Conservation (phyloP, 1,140 invertebrate species). For the Ylistrum balloti region DNA sequence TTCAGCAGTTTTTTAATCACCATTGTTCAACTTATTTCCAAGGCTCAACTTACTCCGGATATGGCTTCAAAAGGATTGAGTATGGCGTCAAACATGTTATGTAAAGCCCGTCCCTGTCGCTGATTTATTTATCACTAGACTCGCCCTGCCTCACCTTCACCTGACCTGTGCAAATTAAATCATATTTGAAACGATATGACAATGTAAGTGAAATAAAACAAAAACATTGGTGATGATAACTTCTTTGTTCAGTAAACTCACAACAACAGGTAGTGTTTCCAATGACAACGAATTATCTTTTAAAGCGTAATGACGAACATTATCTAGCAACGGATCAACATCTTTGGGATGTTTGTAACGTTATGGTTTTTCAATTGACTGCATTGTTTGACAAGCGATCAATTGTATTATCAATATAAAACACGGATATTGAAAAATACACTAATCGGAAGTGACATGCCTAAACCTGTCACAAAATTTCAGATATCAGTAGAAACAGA, state of each 20-base stretch:
- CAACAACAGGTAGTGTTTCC: neutral
- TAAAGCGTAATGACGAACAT: neutral
- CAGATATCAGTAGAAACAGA: neutral
- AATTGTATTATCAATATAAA: slow-evolving; percentile 31
- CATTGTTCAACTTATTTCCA: too few relatives aligned
- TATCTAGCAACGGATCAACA: neutral
- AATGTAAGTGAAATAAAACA: too few relatives aligned
- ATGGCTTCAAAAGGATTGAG: too few relatives aligned
- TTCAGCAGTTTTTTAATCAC: too few relatives aligned
- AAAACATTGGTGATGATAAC: too few relatives aligned
- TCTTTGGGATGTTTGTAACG: neutral
- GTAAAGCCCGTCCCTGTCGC: too few relatives aligned
- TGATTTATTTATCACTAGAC: too few relatives aligned
- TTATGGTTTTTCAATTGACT: slow-evolving; percentile 27
- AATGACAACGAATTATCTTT: neutral
- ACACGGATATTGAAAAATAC: neutral
- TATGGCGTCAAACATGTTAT: too few relatives aligned
- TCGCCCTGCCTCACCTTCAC: too few relatives aligned
- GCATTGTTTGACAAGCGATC: neutral
- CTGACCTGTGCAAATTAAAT: too few relatives aligned
- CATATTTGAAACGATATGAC: too few relatives aligned
- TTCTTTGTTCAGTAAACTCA: neutral
- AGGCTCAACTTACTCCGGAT: too few relatives aligned
- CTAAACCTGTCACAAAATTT: neutral
- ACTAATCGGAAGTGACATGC: neutral